phyloP scores from a whole-genome alignment of 2,113 vertebrate species.

The Aplodontia rufa region DNA sequence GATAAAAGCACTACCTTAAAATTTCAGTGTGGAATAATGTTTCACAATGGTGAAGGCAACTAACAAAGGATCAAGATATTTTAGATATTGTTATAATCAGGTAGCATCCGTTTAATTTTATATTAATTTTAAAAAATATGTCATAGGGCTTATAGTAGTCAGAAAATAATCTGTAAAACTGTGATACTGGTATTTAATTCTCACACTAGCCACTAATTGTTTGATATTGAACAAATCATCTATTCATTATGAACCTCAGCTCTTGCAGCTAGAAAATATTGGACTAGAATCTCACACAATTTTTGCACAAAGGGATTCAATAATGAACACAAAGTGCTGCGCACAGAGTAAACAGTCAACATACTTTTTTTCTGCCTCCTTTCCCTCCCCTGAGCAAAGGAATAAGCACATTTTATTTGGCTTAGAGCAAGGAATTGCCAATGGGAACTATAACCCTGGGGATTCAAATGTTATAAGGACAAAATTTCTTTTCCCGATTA shows the following conservation, averaged over 20 bases:
- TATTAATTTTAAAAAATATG: not conserved
- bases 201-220: not conserved
- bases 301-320: not conserved
- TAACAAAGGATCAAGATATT: not conserved
- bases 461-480: not conserved
- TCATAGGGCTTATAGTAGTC: not conserved
- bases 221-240: not conserved
- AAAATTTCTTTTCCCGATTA: not conserved
- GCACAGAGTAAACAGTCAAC: not conserved
- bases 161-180: not conserved
- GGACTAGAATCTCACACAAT: not conserved
- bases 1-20: not conserved
- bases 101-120: not conserved
- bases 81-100: not conserved
- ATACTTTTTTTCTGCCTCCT: not conserved
- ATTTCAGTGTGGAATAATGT: not conserved
- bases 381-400: not conserved
- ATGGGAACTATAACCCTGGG: not conserved
- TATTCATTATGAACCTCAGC: not conserved
- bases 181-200: not conserved
- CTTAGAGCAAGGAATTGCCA: not conserved
- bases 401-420: not conserved
- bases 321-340: not conserved
- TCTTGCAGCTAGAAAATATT: not conserved
- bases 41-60: not conserved